Conservation (phyloP, 1,140 invertebrate genomes). For the Drosophila trapezifrons region DNA sequence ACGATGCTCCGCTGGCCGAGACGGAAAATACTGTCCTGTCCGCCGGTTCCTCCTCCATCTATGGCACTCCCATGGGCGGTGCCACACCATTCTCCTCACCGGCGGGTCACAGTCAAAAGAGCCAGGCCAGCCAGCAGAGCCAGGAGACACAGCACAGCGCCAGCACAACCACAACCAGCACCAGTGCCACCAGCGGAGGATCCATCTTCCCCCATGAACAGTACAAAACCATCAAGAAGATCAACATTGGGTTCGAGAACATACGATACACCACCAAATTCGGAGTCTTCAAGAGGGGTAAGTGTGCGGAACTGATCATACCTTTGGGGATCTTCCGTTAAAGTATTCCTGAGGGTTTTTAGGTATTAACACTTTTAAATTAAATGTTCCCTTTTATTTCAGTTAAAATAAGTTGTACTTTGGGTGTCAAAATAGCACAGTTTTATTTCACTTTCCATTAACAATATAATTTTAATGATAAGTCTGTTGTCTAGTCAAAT, state of each 20-base stretch:
- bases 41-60: slow-evolving; percentile 49
- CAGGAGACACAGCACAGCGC: slow-evolving; percentile 17
- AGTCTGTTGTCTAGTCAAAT: neutral
- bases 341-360: no score
- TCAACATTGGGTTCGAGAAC: slow-evolving; percentile 76
- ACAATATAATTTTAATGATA: neutral
- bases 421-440: neutral
- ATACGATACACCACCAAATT: slow-evolving; percentile 61
- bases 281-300: slow-evolving; percentile 72
- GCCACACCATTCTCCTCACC: slow-evolving; percentile 35
- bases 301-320: slow-evolving; percentile 13
- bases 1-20: slow-evolving; percentile 51
- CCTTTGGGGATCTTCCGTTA: no score
- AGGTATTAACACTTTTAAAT: no score
- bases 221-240: slow-evolving; percentile 70
- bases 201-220: slow-evolving; percentile 74
- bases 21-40: slow-evolving; percentile 57
- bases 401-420: neutral
- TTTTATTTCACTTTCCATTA: neutral
- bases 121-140: slow-evolving; percentile 21
- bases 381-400: neutral
- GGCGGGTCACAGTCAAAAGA: slow-evolving; percentile 30
- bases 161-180: slow-evolving; percentile 29
- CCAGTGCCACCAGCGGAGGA: slow-evolving; percentile 43
- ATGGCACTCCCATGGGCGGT: slow-evolving; percentile 52